A percentile compares a stretch with the other conserved stretches of the same genome.
These are phyloP conservation scores for Perithous albicinctus DNA, from an alignment of 2,888 invertebrate genomes.

Conservation along the genomic window DNA sequence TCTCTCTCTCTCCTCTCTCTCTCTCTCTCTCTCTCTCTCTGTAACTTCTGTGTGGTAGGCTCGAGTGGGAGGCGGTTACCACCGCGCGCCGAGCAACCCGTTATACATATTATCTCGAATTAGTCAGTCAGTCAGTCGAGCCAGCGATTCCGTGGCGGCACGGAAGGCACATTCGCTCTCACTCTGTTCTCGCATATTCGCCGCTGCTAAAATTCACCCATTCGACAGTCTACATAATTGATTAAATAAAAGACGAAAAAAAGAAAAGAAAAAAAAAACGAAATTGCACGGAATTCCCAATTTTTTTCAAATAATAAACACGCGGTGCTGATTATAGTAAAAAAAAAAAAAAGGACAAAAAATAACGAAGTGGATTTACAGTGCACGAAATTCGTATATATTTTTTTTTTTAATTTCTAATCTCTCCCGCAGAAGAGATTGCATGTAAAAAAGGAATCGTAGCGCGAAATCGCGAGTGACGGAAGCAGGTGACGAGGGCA, in stretches of 20 bases:
- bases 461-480: constrained; percentile 20
- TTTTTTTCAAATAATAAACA: constrained; percentile 8
- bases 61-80: constrained; percentile 79
- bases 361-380: constrained; percentile 13
- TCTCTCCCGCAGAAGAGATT: not conserved
- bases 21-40: no score
- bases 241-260: not conserved
- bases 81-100: constrained; percentile 75
- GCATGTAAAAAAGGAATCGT: not conserved
- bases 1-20: no score
- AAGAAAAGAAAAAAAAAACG: not conserved
- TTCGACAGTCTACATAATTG: not conserved
- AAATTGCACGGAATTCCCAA: not conserved
- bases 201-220: constrained; percentile 31
- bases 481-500: constrained; percentile 17
- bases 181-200: constrained; percentile 31
- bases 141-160: constrained; percentile 75
- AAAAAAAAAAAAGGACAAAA: not conserved
- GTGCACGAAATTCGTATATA: not conserved
- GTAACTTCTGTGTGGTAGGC: not conserved
- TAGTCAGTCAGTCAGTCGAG: constrained; percentile 82
- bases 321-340: not conserved
- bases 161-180: constrained; percentile 61
- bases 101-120: constrained; percentile 81
- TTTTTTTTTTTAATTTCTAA: not conserved